phyloP scores from a whole-genome alignment of 2,888 invertebrate species.

The Oscheius onirici region DNA sequence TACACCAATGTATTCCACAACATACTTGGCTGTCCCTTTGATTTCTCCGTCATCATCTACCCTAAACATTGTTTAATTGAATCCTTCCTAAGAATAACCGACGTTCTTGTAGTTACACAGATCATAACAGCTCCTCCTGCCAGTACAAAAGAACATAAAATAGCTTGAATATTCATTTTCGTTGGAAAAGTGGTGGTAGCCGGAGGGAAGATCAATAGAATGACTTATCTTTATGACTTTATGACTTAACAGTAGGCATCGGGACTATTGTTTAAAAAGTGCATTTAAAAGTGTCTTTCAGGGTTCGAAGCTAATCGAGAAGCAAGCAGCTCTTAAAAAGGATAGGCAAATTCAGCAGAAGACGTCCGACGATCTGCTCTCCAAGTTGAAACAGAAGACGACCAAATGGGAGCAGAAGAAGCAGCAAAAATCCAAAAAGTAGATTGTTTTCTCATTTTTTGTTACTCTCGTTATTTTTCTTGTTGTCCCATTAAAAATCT shows the following conservation, averaged over 20 bases:
- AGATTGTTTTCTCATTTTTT: not conserved
- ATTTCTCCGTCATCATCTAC: slow-evolving; percentile 46
- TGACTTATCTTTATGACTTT: slow-evolving; percentile 21
- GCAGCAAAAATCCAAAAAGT: slow-evolving; percentile 1
- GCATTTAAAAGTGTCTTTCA: not conserved
- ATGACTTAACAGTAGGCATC: not conserved
- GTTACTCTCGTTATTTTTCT: not conserved
- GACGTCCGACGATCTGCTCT: slow-evolving; percentile 12
- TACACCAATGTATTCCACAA: slow-evolving; percentile 36
- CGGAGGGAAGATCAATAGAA: slow-evolving; percentile 10
- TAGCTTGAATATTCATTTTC: slow-evolving; percentile 52
- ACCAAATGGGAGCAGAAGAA: slow-evolving; percentile 30
- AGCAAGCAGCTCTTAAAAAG: slow-evolving; percentile 22
- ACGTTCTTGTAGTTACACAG: slow-evolving; percentile 51
- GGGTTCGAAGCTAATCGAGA: slow-evolving; percentile 33
- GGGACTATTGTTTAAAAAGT: not conserved
- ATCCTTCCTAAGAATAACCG: not conserved
- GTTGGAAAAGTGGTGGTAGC: not conserved
- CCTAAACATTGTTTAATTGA: slow-evolving; percentile 20
- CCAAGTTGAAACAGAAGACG: slow-evolving; percentile 11
- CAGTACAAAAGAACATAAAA: slow-evolving; percentile 49
- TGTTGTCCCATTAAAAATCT: not conserved
- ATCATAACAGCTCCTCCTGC: slow-evolving; percentile 49
- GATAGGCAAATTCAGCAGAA: not conserved
- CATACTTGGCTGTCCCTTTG: slow-evolving; percentile 35